phyloP scores from a whole-genome alignment of 2,888 invertebrate genomes.

The Gortyna flavago region DNA sequence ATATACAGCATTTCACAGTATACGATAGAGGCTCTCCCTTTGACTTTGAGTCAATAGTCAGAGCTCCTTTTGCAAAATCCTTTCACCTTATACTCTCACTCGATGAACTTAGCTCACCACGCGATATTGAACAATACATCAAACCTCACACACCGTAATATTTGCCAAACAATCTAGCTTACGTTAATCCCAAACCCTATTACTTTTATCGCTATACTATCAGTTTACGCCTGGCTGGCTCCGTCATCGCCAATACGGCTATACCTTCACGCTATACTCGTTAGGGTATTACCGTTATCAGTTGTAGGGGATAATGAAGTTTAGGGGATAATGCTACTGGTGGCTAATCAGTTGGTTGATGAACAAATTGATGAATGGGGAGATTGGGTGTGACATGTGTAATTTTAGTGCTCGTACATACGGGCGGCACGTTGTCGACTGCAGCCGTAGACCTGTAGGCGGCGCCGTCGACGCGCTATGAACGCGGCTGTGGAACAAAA shows the following conservation, averaged over 20 bases:
- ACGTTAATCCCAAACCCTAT: conserved; percentile 76
- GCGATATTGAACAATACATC: conserved; percentile 39
- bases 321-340: conserved; percentile 24
- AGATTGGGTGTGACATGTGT: conserved; percentile 2
- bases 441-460: neutral
- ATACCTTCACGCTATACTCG: conserved; percentile 43
- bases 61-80: neutral
- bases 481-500: too few species aligned
- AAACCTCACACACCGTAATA: conserved; percentile 22
- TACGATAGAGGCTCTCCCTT: neutral
- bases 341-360: conserved; percentile 46
- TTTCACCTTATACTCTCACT: neutral
- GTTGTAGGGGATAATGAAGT: conserved; percentile 26
- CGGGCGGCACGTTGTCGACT: neutral
- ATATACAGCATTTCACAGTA: neutral
- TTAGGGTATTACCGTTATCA: conserved; percentile 42
- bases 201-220: conserved; percentile 79
- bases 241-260: conserved; percentile 44
- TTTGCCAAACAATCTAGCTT: conserved; percentile 61
- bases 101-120: neutral
- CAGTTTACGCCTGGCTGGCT: conserved; percentile 63
- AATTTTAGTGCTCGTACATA: neutral
- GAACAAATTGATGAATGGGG: conserved; percentile 46
- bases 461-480: neutral
- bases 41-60: neutral